Evolutionary conservation across 2,888 invertebrate genomes (phyloP).

Genomic region (Leucoma salicis): DNA sequence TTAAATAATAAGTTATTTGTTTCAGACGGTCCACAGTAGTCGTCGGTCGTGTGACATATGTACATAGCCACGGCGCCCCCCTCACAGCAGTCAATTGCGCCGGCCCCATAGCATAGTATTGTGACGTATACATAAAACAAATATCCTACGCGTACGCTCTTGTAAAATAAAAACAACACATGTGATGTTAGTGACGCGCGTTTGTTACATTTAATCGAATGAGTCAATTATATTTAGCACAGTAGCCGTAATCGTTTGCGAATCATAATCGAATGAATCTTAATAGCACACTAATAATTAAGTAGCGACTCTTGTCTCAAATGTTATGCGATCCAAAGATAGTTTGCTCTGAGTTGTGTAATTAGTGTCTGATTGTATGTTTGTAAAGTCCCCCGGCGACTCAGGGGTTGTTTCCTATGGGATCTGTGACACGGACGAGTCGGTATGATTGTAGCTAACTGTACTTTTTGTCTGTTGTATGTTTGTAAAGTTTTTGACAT

Average conservation of each 20-base stretch:
- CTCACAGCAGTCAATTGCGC: constrained; percentile 33
- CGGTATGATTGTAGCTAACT: too few relatives aligned
- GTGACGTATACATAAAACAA: constrained; percentile 12
- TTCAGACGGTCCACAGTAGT: constrained; percentile 38
- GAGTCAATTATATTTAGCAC: not conserved
- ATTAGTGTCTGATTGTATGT: too few relatives aligned
- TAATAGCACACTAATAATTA: too few relatives aligned
- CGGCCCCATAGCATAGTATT: constrained; percentile 10
- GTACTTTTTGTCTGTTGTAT: not conserved
- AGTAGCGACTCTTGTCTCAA: too few relatives aligned
- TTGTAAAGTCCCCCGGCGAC: too few relatives aligned
- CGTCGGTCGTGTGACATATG: constrained; percentile 51
- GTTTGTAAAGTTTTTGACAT: not conserved
- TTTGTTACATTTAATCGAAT: not conserved
- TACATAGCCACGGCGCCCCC: constrained; percentile 49
- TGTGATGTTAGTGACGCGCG: not conserved
- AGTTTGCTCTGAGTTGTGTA: too few relatives aligned
- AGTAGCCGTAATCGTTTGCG: too few relatives aligned
- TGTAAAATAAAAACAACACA: constrained; percentile 40
- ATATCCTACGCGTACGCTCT: constrained; percentile 11
- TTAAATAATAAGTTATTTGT: not conserved
- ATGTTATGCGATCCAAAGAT: too few relatives aligned
- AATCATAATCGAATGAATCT: too few relatives aligned
- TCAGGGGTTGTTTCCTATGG: too few relatives aligned
- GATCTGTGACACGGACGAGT: too few relatives aligned